These are phyloP conservation scores for Struthidea cinerea DNA, from an alignment of 2,113 vertebrate genomes.

Conservation along the genomic window DNA sequence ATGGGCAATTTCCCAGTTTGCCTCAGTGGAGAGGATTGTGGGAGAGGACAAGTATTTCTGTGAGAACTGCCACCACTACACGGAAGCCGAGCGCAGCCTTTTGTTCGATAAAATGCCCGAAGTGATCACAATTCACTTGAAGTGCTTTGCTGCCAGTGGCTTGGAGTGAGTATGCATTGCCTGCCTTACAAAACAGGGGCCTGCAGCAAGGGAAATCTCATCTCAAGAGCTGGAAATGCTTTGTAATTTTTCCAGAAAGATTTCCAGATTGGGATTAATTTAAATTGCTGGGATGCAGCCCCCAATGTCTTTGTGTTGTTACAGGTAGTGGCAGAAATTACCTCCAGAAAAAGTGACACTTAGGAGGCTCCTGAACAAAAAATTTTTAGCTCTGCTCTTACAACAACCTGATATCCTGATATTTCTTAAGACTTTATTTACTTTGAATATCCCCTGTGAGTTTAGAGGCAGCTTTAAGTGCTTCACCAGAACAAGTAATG, in stretches of 20 bases:
- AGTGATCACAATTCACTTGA: constrained; percentile 94
- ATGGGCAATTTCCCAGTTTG: constrained; percentile 97
- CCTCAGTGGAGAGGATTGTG: constrained; percentile 95
- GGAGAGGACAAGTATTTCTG: constrained; percentile 99
- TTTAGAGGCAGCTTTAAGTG: not conserved
- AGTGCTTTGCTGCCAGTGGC: constrained; percentile 94
- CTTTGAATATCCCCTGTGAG: not conserved
- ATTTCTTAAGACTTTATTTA: not conserved
- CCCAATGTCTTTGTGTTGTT: not conserved
- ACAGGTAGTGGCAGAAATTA: not conserved
- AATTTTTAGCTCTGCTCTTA: not conserved
- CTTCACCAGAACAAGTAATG: not conserved
- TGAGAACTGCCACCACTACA: constrained; percentile 94
- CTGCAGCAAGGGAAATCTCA: not conserved
- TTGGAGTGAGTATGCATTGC: constrained; percentile 81
- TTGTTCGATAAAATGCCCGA: constrained; percentile 97
- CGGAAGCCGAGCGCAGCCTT: constrained; percentile 95
- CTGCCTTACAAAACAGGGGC: not conserved
- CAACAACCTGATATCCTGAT: not conserved
- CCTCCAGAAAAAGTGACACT: not conserved
- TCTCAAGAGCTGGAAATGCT: not conserved
- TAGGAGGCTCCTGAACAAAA: not conserved
- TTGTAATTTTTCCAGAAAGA: not conserved
- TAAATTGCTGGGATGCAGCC: not conserved
- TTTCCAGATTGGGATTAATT: not conserved